phyloP scores from a whole-genome alignment of 2,113 vertebrate genomes.

The Actenoides lindsayi region DNA sequence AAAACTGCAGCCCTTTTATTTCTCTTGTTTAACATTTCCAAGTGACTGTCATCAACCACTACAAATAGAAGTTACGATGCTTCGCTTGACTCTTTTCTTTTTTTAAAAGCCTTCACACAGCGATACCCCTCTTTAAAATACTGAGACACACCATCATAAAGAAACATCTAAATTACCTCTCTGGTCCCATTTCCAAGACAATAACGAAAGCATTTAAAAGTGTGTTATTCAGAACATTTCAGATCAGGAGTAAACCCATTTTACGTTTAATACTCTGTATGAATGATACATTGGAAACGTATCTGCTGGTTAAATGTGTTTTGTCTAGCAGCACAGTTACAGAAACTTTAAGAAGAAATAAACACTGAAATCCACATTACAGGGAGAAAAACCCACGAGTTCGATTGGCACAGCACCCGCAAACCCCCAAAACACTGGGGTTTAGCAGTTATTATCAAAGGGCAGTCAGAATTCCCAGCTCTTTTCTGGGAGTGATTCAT shows the following conservation, averaged over 20 bases:
- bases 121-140: slow-evolving; percentile 19
- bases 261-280: background rate
- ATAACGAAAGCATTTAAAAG: slow-evolving; percentile 4
- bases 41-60: slow-evolving; percentile 30
- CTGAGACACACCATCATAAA: slow-evolving; percentile 15
- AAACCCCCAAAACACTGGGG: background rate
- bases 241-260: background rate
- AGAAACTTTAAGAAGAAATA: background rate
- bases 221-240: background rate
- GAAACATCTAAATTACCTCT: slow-evolving; percentile 20
- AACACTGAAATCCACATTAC: background rate
- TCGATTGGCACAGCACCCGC: background rate
- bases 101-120: background rate
- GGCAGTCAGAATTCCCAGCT: background rate
- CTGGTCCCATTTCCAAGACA: background rate
- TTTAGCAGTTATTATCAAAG: slow-evolving; percentile 45
- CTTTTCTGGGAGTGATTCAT: slow-evolving; percentile 32
- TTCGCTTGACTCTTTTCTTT: background rate
- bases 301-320: background rate
- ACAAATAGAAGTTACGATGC: slow-evolving; percentile 9
- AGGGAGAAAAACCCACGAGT: background rate
- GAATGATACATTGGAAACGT: background rate
- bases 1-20: slow-evolving; percentile 16
- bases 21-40: slow-evolving; percentile 40
- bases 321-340: background rate